phyloP scores from a whole-genome alignment of 2,888 invertebrate genomes.

The Cheilosia vernalis region DNA sequence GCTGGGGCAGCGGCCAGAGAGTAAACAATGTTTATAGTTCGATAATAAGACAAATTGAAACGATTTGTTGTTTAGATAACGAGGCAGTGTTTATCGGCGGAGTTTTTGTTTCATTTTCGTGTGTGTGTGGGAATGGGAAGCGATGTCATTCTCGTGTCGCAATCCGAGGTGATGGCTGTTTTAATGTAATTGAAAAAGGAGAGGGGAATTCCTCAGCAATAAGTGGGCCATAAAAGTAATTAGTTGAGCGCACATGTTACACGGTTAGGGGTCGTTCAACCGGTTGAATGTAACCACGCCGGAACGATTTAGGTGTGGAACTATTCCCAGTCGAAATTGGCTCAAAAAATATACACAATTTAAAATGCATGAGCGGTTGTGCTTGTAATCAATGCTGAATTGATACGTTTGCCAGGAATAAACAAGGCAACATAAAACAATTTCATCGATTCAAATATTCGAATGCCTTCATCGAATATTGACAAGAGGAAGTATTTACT shows the following conservation, averaged over 20 bases:
- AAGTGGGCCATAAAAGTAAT: conserved; percentile 66
- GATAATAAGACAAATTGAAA: conserved; percentile 64
- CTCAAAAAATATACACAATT: too few species aligned
- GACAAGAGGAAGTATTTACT: too few species aligned
- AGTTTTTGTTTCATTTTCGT: conserved; percentile 10
- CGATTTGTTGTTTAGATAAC: conserved; percentile 68
- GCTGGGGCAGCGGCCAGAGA: conserved; percentile 18
- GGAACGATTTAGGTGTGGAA: background rate
- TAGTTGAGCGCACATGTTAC: conserved; percentile 30
- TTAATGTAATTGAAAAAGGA: conserved; percentile 50
- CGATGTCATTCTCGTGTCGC: conserved; percentile 41
- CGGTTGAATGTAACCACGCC: background rate
- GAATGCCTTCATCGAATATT: too few species aligned
- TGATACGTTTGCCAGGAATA: too few species aligned
- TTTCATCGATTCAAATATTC: too few species aligned
- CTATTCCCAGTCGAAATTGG: too few species aligned
- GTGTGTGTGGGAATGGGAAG: background rate
- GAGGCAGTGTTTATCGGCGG: conserved; percentile 28
- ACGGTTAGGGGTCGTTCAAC: background rate
- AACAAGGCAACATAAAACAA: too few species aligned
- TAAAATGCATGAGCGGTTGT: too few species aligned
- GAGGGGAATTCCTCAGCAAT: conserved; percentile 26
- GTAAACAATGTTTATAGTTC: conserved; percentile 64
- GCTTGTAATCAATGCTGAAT: too few species aligned
- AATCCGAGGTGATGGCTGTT: conserved; percentile 58